A percentile compares a stretch with the other conserved stretches of the same genome.
These are phyloP conservation scores for Thereva nobilitata DNA, from an alignment of 2,888 invertebrate species.

Conservation along the genomic window DNA sequence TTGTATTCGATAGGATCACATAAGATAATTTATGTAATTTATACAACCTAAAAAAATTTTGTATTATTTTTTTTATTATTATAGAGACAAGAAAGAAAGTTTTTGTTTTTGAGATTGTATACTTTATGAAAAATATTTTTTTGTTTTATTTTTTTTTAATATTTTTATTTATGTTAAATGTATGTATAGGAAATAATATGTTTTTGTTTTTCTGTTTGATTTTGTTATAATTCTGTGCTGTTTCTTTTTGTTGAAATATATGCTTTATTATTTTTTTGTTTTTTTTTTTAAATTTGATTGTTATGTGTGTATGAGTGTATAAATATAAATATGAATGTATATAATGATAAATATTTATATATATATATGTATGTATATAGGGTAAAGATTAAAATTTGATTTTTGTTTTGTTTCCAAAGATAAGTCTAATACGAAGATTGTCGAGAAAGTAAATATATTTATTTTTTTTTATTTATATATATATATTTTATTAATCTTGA, in stretches of 20 bases:
- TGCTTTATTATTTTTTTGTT: background rate
- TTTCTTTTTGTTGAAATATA: background rate
- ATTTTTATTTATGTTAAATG: too few relatives aligned
- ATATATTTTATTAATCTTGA: slow-evolving; percentile 25
- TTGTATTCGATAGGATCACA: slow-evolving; percentile 40
- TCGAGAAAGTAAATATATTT: slow-evolving; percentile 15
- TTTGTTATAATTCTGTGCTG: background rate
- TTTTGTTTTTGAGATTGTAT: too few relatives aligned
- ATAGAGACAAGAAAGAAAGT: too few relatives aligned
- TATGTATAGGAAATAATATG: too few relatives aligned
- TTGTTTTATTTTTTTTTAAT: too few relatives aligned
- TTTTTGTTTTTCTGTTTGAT: background rate
- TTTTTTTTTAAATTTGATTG: background rate
- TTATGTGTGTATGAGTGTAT: background rate
- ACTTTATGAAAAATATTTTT: too few relatives aligned
- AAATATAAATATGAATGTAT: background rate
- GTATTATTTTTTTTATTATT: too few relatives aligned
- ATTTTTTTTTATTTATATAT: slow-evolving; percentile 14
- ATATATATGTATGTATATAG: background rate
- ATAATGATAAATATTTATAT: background rate
- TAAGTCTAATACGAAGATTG: slow-evolving; percentile 20
- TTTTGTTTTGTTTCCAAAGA: too few relatives aligned
- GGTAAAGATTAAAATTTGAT: background rate
- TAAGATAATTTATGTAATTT: slow-evolving; percentile 10
- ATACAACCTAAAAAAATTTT: slow-evolving; percentile 1